Base-by-base conservation (phyloP, 2,888 invertebrate genomes). In the Stenodema calcarata region DNA sequence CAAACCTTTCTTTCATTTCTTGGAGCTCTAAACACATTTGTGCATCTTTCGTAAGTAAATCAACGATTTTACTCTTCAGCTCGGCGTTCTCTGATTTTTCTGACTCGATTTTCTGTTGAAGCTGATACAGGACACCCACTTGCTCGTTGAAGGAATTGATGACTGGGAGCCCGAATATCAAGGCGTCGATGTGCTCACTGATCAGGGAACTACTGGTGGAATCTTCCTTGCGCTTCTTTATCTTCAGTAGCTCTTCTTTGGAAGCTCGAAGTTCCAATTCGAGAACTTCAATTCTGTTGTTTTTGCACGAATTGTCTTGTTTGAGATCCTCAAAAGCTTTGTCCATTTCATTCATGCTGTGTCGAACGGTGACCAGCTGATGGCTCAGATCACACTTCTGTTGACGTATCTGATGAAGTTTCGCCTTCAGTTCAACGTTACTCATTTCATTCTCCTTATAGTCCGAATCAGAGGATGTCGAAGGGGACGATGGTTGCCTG, bases 281-380 rank as follows among this genome's bases (percentile, higher is more conserved):
- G 23, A 86, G 86, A 18, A 86, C 86, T 18, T 80, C 78, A 18
- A 86, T 80, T 18, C 86, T 44, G 69, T 78, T 86, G 23, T 86
- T 80, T 27, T 78, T 73, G 27, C 42, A 28, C n/a, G 86, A 41
- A 47, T 81, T 79, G 14, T 86, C 81, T 28, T 86, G 78, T 47
- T 86, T 86, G 30, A 54, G 16, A 16, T 82, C 81, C 6, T 16
- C n/a, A 6, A 80, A 28, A 3, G 9, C 42, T 35, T n/a, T 35
- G 7, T 86, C 41, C 35, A 70, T 23, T 70, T 86, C 69, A 44
- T 9, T 28, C 42, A 44, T 27, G 9, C 27, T 62, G 69, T 86
- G 86, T 0, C 86, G 73, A 0, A 44, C 23, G 30, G 18, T 47
- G 27, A 86, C 86, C 28, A 86, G 70, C 35, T 86, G 41, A 0